phyloP scores from a whole-genome alignment of 2,888 invertebrate species.

The Platypus cylindrus region DNA sequence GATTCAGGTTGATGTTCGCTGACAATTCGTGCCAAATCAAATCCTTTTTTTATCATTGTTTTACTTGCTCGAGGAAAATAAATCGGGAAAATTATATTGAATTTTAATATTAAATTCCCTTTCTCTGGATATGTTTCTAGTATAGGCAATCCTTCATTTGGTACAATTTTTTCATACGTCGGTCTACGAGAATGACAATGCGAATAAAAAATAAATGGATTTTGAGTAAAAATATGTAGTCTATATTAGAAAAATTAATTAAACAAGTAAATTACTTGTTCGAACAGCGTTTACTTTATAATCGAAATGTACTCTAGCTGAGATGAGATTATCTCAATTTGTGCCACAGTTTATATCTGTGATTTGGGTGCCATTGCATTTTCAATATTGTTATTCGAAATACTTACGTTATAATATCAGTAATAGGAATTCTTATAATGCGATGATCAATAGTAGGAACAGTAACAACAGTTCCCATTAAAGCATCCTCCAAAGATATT shows the following conservation, averaged over 20 bases:
- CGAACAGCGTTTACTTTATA: too few species aligned
- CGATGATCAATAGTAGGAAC: conserved; percentile 60
- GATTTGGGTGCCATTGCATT: too few species aligned
- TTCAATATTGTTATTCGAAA: too few species aligned
- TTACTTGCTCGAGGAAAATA: conserved; percentile 40
- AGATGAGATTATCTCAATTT: too few species aligned
- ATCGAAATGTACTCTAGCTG: too few species aligned
- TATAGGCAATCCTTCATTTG: conserved; percentile 47
- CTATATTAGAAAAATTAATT: too few species aligned
- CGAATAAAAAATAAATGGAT: too few species aligned
- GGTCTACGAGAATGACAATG: conserved; percentile 41
- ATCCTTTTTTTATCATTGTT: conserved; percentile 29
- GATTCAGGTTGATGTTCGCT: conserved; percentile 29
- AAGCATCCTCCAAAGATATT: conserved; percentile 55
- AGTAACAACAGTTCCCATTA: conserved; percentile 54
- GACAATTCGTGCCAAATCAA: conserved; percentile 30
- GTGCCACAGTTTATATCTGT: neutral
- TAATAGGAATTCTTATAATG: conserved; percentile 52
- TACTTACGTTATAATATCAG: conserved; percentile 52
- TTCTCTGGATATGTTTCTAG: conserved; percentile 45
- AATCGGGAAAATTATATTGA: conserved; percentile 45
- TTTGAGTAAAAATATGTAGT: too few species aligned
- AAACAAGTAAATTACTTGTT: too few species aligned
- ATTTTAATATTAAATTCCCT: conserved; percentile 59
- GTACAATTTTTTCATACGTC: conserved; percentile 53